A percentile compares a stretch with the other conserved stretches of the same genome.
Evolutionary conservation across 2,797 vertebrate species (phyloP).

Genomic region (Lates japonicus): DNA sequence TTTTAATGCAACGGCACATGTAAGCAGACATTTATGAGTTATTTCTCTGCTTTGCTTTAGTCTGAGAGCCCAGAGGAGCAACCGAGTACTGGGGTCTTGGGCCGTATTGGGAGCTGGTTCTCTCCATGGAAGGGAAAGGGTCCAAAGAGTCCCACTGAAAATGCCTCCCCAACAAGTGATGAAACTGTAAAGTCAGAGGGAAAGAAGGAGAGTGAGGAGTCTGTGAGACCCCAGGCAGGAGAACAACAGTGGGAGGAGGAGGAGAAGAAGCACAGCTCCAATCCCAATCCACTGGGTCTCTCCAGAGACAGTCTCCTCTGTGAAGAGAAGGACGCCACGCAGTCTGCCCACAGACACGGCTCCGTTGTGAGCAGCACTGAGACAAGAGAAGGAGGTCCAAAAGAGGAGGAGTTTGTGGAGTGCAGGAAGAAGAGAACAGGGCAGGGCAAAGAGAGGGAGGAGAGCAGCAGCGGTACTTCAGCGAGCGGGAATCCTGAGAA

Average conservation of each 20-base stretch:
- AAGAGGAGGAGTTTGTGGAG: slow-evolving; percentile 72
- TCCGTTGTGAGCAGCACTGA: slow-evolving; percentile 57
- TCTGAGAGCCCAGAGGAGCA: slow-evolving; percentile 79
- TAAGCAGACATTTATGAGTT: slow-evolving; percentile 29
- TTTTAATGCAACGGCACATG: background rate
- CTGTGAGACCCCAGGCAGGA: slow-evolving; percentile 47
- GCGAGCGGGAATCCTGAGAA: slow-evolving; percentile 66
- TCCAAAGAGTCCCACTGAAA: slow-evolving; percentile 59
- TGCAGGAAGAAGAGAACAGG: slow-evolving; percentile 55
- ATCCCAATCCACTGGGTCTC: slow-evolving; percentile 40
- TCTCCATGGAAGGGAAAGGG: slow-evolving; percentile 78
- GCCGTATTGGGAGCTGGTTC: slow-evolving; percentile 84
- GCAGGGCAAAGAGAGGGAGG: slow-evolving; percentile 64
- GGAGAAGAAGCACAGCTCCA: slow-evolving; percentile 33
- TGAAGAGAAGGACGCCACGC: slow-evolving; percentile 74
- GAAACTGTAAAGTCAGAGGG: slow-evolving; percentile 34
- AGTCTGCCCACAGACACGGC: slow-evolving; percentile 76
- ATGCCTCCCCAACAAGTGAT: slow-evolving; percentile 47
- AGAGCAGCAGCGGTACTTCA: slow-evolving; percentile 54
- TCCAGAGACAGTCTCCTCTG: slow-evolving; percentile 63
- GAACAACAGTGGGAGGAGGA: slow-evolving; percentile 50
- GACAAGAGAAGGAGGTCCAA: slow-evolving; percentile 62
- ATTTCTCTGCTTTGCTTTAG: slow-evolving; percentile 70
- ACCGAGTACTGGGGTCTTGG: slow-evolving; percentile 80
- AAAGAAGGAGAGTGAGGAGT: slow-evolving; percentile 41